Base-by-base conservation (phyloP, 2,113 vertebrate genomes). In the Aspidoscelis tigris region DNA sequence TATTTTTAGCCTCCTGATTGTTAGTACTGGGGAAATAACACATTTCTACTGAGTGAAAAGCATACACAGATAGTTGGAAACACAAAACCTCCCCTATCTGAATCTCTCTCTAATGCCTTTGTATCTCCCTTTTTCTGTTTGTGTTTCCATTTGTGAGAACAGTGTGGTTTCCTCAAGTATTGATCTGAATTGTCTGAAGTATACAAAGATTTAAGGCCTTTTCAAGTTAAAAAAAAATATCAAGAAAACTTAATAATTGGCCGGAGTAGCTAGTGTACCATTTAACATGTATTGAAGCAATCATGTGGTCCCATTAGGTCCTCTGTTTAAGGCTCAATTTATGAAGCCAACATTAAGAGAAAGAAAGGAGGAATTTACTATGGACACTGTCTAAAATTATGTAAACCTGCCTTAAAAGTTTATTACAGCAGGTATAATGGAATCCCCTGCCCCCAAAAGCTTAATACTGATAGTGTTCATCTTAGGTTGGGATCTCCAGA, bases 171-270 rank as follows among this genome's bases (percentile, higher is more conserved):
- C 78, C 58, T 77, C 78, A 89, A 8, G 7, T 65, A 21, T 55
- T 33, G 3, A 84, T 85, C 91, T 90, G 69, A 80, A 86, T 90
- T 93, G 89, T 83, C 80, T 89, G 75, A 86, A 66, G 81, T n/a
- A 47, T 71, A 83, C 50, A 92, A 91, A 91, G 89, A 84, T 70
- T 82, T 84, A 61, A 64, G 26, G 3, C n/a, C 5, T 14, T n/a
- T 55, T 39, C 14, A 58, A 39, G 26, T 55, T 76, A 53, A 33
- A 33, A 33, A 76, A 76, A 26, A 76, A 53, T 55, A n/a, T 76
- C 74, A 18, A 44, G 18, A 22, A 76, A 76, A 55, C 47, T 53
- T 44, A 53, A 53, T 39, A 75, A 24, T 2, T 64, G 33, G 33
- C 7, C 33, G 18, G 53, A 39, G 76, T 41, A 61, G 8, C 20